Conservation (phyloP, 1,140 invertebrate species). For the Kradibia gibbosae region DNA sequence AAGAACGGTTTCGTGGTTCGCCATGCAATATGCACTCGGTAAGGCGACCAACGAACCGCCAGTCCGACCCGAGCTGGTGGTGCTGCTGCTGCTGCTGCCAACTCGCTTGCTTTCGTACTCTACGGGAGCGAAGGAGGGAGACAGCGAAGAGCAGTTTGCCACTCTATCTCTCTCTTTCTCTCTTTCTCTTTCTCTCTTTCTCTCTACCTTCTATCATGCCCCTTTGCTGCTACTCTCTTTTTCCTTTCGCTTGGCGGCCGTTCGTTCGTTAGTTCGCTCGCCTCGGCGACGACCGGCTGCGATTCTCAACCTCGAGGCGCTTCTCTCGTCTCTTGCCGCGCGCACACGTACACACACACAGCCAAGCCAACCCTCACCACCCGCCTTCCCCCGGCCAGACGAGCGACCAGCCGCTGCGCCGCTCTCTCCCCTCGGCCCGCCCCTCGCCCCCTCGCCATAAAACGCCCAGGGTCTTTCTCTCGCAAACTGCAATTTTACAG, state of each 20-base stretch:
- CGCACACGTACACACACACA: no score
- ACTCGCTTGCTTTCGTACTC: conserved; percentile 53
- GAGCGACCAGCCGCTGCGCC: no score
- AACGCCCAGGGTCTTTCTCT: background rate
- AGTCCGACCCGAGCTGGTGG: conserved; percentile 20
- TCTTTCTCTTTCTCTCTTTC: background rate
- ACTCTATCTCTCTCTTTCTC: conserved; percentile 10
- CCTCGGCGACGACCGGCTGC: conserved; percentile 29
- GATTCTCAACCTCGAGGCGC: conserved; percentile 44
- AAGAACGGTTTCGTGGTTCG: conserved; percentile 50
- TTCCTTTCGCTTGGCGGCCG: conserved; percentile 44
- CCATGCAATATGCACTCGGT: conserved; percentile 61
- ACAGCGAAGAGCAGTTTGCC: background rate
- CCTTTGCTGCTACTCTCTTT: conserved; percentile 8
- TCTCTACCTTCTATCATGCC: background rate
- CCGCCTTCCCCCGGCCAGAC: no score
- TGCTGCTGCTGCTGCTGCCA: conserved; percentile 1
- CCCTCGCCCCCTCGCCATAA: background rate
- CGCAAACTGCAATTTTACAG: conserved; percentile 7
- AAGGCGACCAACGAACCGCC: conserved; percentile 56
- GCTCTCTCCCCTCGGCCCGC: background rate
- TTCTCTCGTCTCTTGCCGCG: background rate
- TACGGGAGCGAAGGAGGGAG: conserved; percentile 28
- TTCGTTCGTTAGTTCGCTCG: conserved; percentile 34
- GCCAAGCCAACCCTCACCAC: no score